Percentiles rank a stretch among this genome's conserved stretches.
Conservation (phyloP, 2,888 invertebrate species). For the Thera obeliscata region DNA sequence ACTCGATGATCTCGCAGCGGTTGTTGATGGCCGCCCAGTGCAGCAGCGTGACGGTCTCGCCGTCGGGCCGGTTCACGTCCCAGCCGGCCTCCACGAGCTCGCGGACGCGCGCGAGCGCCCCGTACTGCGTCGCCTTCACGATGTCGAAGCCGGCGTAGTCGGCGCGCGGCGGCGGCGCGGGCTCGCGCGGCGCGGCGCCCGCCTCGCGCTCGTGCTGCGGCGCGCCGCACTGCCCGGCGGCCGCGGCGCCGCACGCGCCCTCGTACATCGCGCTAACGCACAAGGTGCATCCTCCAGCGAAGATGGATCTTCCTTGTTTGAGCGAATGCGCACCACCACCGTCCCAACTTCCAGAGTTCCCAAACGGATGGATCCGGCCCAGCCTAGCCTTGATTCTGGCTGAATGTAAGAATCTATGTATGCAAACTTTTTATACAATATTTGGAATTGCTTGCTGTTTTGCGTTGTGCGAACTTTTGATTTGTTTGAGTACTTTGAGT, state of each 20-base stretch:
- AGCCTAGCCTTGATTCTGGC: too few relatives aligned
- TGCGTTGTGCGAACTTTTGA: too few relatives aligned
- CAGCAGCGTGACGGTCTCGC: slow-evolving; percentile 97
- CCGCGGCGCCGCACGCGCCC: slow-evolving; percentile 89
- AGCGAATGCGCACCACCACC: too few relatives aligned
- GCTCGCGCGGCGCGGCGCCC: slow-evolving; percentile 85
- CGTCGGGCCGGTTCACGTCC: slow-evolving; percentile 97
- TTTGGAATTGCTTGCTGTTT: too few relatives aligned
- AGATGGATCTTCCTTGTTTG: not conserved
- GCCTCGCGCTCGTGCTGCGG: slow-evolving; percentile 86
- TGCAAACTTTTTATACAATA: too few relatives aligned
- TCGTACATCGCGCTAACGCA: slow-evolving; percentile 84
- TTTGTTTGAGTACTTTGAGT: too few relatives aligned
- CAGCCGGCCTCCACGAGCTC: slow-evolving; percentile 96
- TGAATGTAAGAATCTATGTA: too few relatives aligned
- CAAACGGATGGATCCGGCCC: too few relatives aligned
- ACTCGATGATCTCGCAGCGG: slow-evolving; percentile 95
- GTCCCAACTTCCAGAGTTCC: too few relatives aligned
- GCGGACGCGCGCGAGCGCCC: slow-evolving; percentile 91
- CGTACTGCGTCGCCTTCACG: slow-evolving; percentile 98
- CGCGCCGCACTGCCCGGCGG: slow-evolving; percentile 86
- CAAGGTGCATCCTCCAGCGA: slow-evolving; percentile 2
- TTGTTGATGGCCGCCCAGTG: slow-evolving; percentile 99
- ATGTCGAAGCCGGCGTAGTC: slow-evolving; percentile 95
- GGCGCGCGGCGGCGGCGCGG: slow-evolving; percentile 83